phyloP scores from a whole-genome alignment of 2,113 vertebrate genomes.

The Sylvilagus bachmani region DNA sequence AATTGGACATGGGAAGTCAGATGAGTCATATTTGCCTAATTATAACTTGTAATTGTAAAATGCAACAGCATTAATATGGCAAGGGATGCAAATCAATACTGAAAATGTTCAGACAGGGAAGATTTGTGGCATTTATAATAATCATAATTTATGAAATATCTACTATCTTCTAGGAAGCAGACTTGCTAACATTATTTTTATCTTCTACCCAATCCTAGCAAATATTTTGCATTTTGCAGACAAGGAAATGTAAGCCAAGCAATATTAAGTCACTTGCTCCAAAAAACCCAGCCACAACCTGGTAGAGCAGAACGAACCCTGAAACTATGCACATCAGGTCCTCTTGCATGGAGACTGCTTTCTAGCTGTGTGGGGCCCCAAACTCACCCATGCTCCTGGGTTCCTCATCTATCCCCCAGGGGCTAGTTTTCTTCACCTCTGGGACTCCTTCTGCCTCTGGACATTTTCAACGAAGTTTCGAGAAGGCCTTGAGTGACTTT shows the following conservation, averaged over 20 bases:
- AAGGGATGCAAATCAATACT: constrained; percentile 65
- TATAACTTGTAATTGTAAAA: constrained; percentile 80
- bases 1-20: constrained; percentile 70
- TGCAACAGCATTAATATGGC: constrained; percentile 65
- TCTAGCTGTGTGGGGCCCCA: background rate
- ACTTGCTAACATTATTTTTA: background rate
- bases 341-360: background rate
- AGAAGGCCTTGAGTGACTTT: constrained; percentile 77
- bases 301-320: background rate
- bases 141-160: background rate
- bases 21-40: constrained; percentile 82
- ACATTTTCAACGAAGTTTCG: constrained; percentile 63
- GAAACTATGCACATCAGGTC: background rate
- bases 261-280: background rate
- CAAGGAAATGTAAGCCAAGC: background rate
- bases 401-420: background rate
- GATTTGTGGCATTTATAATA: background rate
- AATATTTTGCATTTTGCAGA: constrained; percentile 41
- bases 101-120: constrained; percentile 44
- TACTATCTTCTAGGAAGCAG: constrained; percentile 37
- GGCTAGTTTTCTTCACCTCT: background rate
- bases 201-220: background rate
- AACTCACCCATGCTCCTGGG: background rate
- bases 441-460: constrained; percentile 24
- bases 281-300: background rate